phyloP scores from a whole-genome alignment of 2,888 invertebrate genomes.

The Ennomos quercinarius region DNA sequence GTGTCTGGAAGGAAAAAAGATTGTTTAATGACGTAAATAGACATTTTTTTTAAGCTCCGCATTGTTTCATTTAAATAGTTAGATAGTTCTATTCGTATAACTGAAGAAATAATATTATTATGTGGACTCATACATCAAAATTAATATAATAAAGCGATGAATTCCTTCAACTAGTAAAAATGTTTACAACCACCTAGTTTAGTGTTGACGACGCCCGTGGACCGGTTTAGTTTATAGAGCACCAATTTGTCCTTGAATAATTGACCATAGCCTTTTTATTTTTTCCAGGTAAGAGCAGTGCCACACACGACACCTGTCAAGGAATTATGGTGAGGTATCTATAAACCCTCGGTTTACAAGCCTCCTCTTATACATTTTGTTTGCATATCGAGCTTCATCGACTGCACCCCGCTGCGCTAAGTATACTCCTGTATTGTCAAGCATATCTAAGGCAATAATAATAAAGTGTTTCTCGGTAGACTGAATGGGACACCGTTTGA shows the following conservation, averaged over 20 bases:
- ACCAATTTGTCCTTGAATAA: slow-evolving; percentile 56
- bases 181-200: slow-evolving; percentile 13
- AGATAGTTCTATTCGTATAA: too few species aligned
- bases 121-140: too few species aligned
- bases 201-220: not conserved
- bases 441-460: slow-evolving; percentile 15
- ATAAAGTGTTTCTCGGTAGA: slow-evolving; percentile 15
- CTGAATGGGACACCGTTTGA: slow-evolving; percentile 3
- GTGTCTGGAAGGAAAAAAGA: too few species aligned
- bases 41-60: too few species aligned
- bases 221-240: slow-evolving; percentile 29
- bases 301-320: slow-evolving; percentile 56
- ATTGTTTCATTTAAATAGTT: too few species aligned
- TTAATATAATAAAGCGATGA: not conserved
- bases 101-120: too few species aligned
- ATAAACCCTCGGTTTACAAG: slow-evolving; percentile 45
- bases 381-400: slow-evolving; percentile 10
- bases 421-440: not conserved
- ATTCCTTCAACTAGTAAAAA: slow-evolving; percentile 15
- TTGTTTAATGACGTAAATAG: too few species aligned
- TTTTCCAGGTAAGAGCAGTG: slow-evolving; percentile 65
- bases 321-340: slow-evolving; percentile 43
- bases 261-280: slow-evolving; percentile 55
- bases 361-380: slow-evolving; percentile 32
- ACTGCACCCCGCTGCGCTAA: slow-evolving; percentile 35